Evolutionary conservation across 2,113 vertebrate species (phyloP), one percentile per base, ranked within the genome.

Genomic region (Heterotis niloticus): DNA sequence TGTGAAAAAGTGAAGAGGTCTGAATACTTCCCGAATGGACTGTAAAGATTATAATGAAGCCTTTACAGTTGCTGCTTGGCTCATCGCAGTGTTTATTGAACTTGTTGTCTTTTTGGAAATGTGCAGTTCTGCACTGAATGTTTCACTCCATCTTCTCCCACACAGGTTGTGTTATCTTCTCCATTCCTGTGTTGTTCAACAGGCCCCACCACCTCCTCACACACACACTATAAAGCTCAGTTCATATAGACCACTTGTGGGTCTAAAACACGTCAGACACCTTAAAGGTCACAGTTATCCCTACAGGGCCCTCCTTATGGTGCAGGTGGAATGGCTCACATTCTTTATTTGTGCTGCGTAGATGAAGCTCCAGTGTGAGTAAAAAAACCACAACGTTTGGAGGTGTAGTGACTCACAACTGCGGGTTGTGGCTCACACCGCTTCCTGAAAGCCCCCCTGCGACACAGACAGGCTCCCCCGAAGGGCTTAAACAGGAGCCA

Each of bases 401-500:
- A 44, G 67, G n/a, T 56, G 13, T 9, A 1, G n/a, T 72, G 78
- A 64, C 29, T 71, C 78, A 72, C 56, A 9, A 13, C 57, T 18
- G 13, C 56, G 1, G 26, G 70, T 10, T 44, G 10, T 44, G 9
- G 70, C 5, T 11, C 20, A 23, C 10, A 20, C 64, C 20, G 23
- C 7, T 20, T 24, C 64, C 64, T 29, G 16, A 34, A 34, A 23
- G 16, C 34, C 34, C 29, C 28, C 34, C 62, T 1, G 1, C 44
- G 5, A 12, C 18, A 54, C 44, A 18, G 34, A 14, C n/a, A 17
- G 7, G 44, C 51, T 28, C 28, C 73, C n/a, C 52, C 76, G 20
- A 23, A 51, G 44, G 71, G 71, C 60, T 79, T 79, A 66, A 67
- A 67, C 16, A 23, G 64, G 60, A 54, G 71, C 62, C n/a, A 18